Evolutionary conservation across 2,888 invertebrate genomes (phyloP), one percentile per base, ranked within the genome.

Genomic region (Listrodromus nycthemerus): DNA sequence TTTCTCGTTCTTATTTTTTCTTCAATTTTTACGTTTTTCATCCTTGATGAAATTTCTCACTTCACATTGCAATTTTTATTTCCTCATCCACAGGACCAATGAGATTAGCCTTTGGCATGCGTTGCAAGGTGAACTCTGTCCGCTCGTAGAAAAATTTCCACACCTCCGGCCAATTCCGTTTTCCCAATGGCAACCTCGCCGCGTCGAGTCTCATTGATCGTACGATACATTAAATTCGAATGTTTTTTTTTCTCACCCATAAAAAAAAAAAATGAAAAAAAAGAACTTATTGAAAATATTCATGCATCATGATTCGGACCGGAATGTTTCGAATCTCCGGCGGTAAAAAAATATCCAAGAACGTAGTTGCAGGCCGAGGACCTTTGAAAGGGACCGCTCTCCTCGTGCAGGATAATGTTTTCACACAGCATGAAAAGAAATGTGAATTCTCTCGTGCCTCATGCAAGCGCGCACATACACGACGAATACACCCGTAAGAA

Each of bases 371-470:
- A 69, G 65, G 61, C 30, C 69, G 45, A 74, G 63, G 52, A 79
- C 21, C 66, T 71, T 75, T 79, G 37, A 27, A 63, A 75, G 70
- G 19, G 45, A 71, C 13, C 19, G 66, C 55, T 71, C 48, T 50
- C 55, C 55, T 55, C 45, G n/a, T 55, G 52, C 27, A 48, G 70
- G 48, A 67, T 48, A 58, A 75, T 75, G 30, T 50, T 66, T 66
- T 48, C 45, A 66, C 27, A 30, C 10, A 16, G 58, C 74, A 69
- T 69, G 52, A 83, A 61, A 76, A 74, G 58, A 79, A 75, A 83
- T 71, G 73, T 61, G 61, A 74, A 82, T 80, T 37, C 65, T 45
- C 55, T 65, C 50, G 65, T 8, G 24, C 19, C 48, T 5, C 13
- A 45, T 1, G 33, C 19, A 24, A n/a, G n/a, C 33, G 8, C 30